Percentiles rank a stretch among this genome's conserved stretches.
Conservation (phyloP, 2,113 vertebrate genomes). For the Acinonyx jubatus region DNA sequence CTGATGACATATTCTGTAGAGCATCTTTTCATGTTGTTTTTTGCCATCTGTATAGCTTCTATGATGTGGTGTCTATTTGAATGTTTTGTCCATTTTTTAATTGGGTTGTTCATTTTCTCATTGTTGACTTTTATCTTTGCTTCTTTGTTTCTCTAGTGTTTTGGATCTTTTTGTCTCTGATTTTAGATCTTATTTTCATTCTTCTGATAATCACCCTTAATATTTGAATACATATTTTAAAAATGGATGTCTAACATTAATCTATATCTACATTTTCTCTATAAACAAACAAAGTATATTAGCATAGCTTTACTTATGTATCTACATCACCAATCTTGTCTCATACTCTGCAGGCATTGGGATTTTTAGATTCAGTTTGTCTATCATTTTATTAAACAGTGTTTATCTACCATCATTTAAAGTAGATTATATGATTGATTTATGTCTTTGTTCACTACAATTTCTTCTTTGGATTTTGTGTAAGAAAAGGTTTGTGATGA, state of each 20-base stretch:
- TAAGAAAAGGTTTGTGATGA: neutral
- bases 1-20: neutral
- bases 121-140: neutral
- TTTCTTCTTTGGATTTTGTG: neutral
- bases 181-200: neutral
- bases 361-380: neutral
- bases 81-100: neutral
- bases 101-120: neutral
- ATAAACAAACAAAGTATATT: neutral
- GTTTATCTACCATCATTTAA: neutral
- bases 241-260: neutral
- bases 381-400: neutral
- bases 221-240: neutral
- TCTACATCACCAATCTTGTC: neutral
- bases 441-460: neutral
- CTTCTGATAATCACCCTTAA: neutral
- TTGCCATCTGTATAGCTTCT: neutral
- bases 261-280: neutral
- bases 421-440: neutral
- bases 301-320: neutral
- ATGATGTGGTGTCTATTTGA: neutral
- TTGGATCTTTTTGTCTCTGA: neutral
- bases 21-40: neutral
- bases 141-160: neutral
- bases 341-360: neutral